Evolutionary conservation across 2,797 vertebrate species (phyloP), one percentile per base, ranked within the genome.

Genomic region (Kryptopterus vitreolus): DNA sequence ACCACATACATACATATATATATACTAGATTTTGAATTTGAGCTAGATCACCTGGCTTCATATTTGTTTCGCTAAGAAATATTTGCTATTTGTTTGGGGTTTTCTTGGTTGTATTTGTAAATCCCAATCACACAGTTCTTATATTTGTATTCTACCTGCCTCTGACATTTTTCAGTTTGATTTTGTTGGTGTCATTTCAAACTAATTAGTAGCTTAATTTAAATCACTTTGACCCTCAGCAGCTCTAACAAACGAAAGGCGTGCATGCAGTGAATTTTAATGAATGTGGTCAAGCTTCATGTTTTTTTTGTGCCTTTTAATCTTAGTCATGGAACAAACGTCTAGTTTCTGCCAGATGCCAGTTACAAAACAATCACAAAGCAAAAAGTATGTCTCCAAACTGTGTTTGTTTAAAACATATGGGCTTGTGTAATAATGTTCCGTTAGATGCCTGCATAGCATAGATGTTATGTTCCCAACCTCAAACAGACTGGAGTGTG

Each of bases 221-320:
- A 15, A 69, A 69, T 1, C 16, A 69, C 65, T 29, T 13, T 69
- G n/a, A 69, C 15, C 13, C n/a, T 69, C 38, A 46, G 26, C 24
- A 48, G 43, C 16, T 35, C 63, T 7, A 24, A 15, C 35, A n/a
- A 43, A 66, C 20, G 16, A 33, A 62, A 24, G 12, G 4, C 43
- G 38, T 68, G 16, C 46, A 68, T n/a, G 65, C 43, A 68, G 48
- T 68, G 38, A 6, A 68, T 68, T 69, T 48, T n/a, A 26, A 10
- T 69, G 24, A 50, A 29, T 8, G 10, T 29, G 15, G 20, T 35
- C 15, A 48, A 18, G 43, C n/a, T 18, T 69, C 65, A 66, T 3
- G 9, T 29, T 65, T n/a, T n/a, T n/a, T n/a, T n/a, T 50, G 24
- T 29, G 16, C 29, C 43, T 29, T 18, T 66, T 70, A 29, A 35